These are phyloP conservation scores for Catostylus mosaicus DNA, from an alignment of 30 jellyfish, hydroid and myxozoan genomes.

Conservation along the genomic window DNA sequence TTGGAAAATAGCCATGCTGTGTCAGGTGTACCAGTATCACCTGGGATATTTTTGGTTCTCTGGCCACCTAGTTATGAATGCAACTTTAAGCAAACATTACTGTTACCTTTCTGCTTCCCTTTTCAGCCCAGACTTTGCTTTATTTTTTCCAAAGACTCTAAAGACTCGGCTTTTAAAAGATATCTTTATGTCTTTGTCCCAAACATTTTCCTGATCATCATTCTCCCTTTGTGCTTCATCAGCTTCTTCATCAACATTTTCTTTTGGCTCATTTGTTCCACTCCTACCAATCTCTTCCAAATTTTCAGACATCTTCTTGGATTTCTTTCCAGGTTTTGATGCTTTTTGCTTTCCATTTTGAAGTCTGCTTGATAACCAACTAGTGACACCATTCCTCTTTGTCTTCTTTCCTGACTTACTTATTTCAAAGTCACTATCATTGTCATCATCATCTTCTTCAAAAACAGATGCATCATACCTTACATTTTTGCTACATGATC, in stretches of 20 bases:
- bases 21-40: too few species aligned
- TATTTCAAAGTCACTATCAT: conserved; percentile 1
- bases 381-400: background rate
- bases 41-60: too few species aligned
- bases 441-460: conserved; percentile 25
- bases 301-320: background rate
- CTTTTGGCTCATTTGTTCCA: background rate
- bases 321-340: background rate
- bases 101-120: background rate
- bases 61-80: too few species aligned
- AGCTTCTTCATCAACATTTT: background rate
- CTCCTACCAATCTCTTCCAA: background rate
- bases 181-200: background rate
- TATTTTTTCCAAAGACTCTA: background rate
- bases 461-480: background rate
- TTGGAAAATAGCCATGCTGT: too few species aligned
- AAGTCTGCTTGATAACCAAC: conserved; percentile 1
- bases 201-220: background rate
- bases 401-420: background rate
- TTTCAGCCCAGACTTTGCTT: background rate
- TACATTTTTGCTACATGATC: conserved; percentile 4
- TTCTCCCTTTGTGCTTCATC: background rate
- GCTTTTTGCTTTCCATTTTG: background rate
- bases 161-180: background rate
- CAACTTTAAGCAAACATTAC: too few species aligned